Conservation (phyloP, 1,140 invertebrate species). For the Drosophila lowei region DNA sequence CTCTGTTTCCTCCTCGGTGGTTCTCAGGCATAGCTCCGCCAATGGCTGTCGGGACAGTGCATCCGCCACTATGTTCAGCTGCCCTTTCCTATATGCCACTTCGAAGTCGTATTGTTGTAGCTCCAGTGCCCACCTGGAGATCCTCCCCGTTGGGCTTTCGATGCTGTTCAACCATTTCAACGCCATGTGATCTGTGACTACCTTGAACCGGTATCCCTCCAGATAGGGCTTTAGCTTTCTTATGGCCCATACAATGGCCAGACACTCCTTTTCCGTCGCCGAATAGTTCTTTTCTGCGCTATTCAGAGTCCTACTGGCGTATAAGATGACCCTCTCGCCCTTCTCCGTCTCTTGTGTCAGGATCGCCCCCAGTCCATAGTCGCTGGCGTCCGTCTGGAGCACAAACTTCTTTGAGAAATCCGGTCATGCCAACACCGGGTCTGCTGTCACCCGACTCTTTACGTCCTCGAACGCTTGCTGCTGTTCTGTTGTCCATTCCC, state of each 20-base stretch:
- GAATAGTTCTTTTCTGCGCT: conserved; percentile 82
- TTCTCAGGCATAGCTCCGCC: no score
- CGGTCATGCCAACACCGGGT: conserved; percentile 14
- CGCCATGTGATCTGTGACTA: conserved; percentile 14
- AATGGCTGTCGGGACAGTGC: conserved; percentile 7
- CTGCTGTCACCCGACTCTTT: neutral
- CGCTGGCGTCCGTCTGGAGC: conserved; percentile 55
- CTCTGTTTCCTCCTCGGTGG: no score
- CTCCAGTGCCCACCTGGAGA: neutral
- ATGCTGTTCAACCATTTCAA: conserved; percentile 10
- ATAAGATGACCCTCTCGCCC: conserved; percentile 66
- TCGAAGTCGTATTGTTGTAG: conserved; percentile 3
- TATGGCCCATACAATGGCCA: conserved; percentile 81
- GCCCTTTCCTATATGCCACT: neutral
- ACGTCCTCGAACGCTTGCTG: conserved; percentile 9
- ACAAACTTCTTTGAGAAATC: conserved; percentile 3
- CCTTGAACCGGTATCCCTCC: conserved; percentile 9
- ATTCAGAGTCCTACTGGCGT: conserved; percentile 80
- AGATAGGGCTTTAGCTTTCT: conserved; percentile 2
- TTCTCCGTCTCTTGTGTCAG: conserved; percentile 41
- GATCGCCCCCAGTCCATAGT: conserved; percentile 56
- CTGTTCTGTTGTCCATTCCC: neutral
- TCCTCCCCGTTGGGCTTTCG: neutral
- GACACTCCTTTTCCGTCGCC: conserved; percentile 82
- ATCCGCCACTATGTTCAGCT: neutral